These are phyloP conservation scores for Bombus superbus DNA, from an alignment of 1,140 invertebrate genomes.

Conservation along the genomic window DNA sequence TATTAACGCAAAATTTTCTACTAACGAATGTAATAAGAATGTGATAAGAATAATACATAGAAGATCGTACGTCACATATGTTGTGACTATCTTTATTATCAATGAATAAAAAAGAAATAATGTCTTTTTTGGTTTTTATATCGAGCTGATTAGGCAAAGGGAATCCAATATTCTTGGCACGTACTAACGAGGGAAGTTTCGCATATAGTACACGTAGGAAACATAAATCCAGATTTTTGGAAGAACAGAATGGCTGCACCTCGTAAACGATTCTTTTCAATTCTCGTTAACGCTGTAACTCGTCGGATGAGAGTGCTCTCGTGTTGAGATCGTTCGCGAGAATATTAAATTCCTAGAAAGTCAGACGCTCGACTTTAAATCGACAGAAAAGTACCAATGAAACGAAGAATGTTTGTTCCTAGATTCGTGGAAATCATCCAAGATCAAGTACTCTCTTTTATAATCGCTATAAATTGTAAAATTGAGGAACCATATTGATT, in stretches of 20 bases:
- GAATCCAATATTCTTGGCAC: background rate
- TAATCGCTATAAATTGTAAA: background rate
- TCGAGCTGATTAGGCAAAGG: background rate
- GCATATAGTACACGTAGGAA: background rate
- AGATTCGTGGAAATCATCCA: background rate
- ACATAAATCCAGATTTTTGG: slow-evolving; percentile 21
- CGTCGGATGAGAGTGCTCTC: background rate
- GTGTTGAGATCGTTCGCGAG: background rate
- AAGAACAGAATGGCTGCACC: background rate
- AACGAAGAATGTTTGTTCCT: background rate
- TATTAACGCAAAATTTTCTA: no score
- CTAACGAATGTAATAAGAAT: no score
- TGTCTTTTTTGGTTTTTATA: background rate
- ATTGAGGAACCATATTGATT: background rate
- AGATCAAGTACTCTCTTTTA: background rate
- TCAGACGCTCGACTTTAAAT: background rate
- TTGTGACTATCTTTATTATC: background rate
- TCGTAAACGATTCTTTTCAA: slow-evolving; percentile 35
- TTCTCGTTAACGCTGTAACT: slow-evolving; percentile 16
- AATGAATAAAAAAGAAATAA: background rate
- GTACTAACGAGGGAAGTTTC: slow-evolving; percentile 2
- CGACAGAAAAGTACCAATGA: background rate
- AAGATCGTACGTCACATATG: background rate
- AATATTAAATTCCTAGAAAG: slow-evolving; percentile 5
- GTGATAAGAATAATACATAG: no score